phyloP scores from a whole-genome alignment of 2,113 vertebrate species.

The Callipepla californica region DNA sequence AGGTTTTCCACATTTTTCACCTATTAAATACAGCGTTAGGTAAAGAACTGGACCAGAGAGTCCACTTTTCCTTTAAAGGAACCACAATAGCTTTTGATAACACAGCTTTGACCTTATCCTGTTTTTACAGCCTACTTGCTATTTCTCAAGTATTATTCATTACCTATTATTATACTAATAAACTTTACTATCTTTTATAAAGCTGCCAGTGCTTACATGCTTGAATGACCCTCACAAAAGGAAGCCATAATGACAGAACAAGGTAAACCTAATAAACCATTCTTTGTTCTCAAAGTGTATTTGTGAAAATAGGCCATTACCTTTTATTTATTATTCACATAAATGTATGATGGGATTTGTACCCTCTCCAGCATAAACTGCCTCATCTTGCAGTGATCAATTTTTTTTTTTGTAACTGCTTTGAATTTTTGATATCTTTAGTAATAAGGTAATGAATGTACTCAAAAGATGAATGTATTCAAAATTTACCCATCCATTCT shows the following conservation, averaged over 20 bases:
- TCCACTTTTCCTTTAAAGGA: background rate
- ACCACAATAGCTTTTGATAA: constrained; percentile 3
- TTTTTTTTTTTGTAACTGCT: background rate
- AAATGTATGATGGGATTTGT: constrained; percentile 45
- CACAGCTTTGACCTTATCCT: constrained; percentile 46
- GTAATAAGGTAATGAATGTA: background rate
- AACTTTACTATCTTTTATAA: constrained; percentile 74
- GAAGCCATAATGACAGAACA: constrained; percentile 64
- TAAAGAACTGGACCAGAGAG: background rate
- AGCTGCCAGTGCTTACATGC: constrained; percentile 55
- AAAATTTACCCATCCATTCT: background rate
- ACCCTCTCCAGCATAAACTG: background rate
- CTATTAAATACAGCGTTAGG: background rate
- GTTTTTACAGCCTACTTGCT: constrained; percentile 48
- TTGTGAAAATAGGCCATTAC: constrained; percentile 65
- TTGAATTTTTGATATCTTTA: background rate
- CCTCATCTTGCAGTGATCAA: background rate
- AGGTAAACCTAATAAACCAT: constrained; percentile 76
- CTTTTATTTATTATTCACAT: constrained; percentile 73
- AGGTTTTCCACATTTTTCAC: background rate
- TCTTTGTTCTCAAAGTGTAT: constrained; percentile 66
- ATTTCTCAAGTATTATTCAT: constrained; percentile 57
- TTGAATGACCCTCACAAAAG: constrained; percentile 44
- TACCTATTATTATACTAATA: constrained; percentile 71
- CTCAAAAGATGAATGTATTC: background rate